Evolutionary conservation across 2,888 invertebrate species (phyloP).

Genomic region (Pristionchus arcanus): DNA sequence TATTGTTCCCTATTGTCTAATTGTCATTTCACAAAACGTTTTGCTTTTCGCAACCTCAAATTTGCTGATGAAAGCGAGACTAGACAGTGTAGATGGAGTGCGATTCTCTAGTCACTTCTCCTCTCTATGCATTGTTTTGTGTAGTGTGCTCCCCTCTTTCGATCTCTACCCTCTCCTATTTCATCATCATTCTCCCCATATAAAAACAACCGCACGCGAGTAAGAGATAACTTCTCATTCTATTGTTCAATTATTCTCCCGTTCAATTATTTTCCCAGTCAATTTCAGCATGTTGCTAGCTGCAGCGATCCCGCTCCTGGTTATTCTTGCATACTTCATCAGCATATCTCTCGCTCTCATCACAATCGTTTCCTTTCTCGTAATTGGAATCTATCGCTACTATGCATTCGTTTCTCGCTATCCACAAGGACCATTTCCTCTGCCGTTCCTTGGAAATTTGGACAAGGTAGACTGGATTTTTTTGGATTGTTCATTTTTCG

Average conservation of each 20-base stretch:
- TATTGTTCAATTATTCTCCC: background rate
- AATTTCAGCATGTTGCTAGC: background rate
- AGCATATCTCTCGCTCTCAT: background rate
- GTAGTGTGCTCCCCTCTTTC: constrained; percentile 13
- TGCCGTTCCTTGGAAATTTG: background rate
- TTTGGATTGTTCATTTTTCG: background rate
- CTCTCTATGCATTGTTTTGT: constrained; percentile 15
- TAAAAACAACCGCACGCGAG: constrained; percentile 11
- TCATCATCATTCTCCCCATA: background rate
- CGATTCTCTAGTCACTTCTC: background rate
- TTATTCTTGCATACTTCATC: background rate
- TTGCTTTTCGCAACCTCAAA: background rate
- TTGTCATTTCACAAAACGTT: no score
- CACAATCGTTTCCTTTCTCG: background rate
- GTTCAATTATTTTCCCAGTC: no score
- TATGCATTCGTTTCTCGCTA: background rate
- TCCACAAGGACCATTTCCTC: constrained; percentile 12
- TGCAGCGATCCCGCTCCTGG: background rate
- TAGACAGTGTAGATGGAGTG: constrained; percentile 10
- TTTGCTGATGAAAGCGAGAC: background rate
- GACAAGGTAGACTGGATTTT: background rate
- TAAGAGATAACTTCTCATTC: background rate
- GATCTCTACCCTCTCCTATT: background rate
- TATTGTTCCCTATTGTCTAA: no score
- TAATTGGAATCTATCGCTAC: background rate